A percentile compares a stretch with the other conserved stretches of the same genome.
Conservation (phyloP, 92 coral and sea anemone genomes). For the Parazoanthus atlanticus region DNA sequence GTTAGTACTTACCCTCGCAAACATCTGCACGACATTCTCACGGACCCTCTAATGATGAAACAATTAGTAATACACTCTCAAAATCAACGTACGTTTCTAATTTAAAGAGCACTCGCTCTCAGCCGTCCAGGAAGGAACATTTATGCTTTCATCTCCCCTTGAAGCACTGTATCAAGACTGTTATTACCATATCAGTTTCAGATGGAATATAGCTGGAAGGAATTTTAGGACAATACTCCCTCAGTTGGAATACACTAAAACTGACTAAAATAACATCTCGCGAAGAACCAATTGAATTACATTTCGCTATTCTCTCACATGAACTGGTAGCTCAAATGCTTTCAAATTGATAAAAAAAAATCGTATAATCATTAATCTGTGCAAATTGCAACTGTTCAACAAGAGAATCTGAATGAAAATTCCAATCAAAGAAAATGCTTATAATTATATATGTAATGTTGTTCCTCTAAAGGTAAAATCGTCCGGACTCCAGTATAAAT, state of each 20-base stretch:
- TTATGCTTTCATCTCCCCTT: not conserved
- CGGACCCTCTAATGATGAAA: not conserved
- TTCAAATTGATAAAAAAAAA: not conserved
- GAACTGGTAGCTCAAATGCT: not conserved
- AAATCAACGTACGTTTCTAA: not conserved
- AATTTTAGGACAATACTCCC: not conserved
- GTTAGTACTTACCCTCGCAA: not conserved
- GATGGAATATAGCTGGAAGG: not conserved
- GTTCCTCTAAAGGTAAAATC: no score
- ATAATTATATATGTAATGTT: no score
- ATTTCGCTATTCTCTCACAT: not conserved
- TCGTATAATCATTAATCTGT: not conserved
- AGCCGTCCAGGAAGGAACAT: not conserved
- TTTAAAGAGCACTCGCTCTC: not conserved
- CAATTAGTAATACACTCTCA: not conserved
- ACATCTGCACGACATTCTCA: not conserved
- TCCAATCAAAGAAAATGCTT: not conserved
- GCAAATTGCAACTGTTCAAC: no score
- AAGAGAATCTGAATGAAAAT: not conserved
- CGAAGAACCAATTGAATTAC: not conserved
- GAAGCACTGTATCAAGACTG: not conserved
- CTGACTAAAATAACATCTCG: not conserved
- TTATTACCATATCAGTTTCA: not conserved
- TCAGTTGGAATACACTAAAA: not conserved
- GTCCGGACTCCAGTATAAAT: no score